Evolutionary conservation across 2,797 vertebrate species (phyloP).

Genomic region (Pseudochaenichthys georgianus): DNA sequence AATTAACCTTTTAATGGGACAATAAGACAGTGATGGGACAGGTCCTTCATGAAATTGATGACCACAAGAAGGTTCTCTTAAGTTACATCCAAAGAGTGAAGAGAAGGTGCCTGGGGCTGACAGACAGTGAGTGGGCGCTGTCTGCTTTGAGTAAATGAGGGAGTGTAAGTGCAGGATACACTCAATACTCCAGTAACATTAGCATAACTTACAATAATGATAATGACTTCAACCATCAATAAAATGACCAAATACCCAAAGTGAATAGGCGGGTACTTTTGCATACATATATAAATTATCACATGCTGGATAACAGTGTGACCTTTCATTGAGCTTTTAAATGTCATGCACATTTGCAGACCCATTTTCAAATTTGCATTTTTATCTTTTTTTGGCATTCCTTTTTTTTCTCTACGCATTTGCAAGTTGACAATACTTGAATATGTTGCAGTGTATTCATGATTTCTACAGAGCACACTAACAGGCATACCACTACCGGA

Average conservation of each 20-base stretch:
- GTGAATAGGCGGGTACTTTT: conserved; percentile 64
- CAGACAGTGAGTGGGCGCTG: conserved; percentile 57
- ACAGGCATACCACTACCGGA: conserved; percentile 92
- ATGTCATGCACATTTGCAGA: conserved; percentile 88
- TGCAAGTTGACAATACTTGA: conserved; percentile 99
- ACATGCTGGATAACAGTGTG: conserved; percentile 86
- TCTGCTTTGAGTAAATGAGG: conserved; percentile 52
- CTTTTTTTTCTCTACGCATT: conserved; percentile 89
- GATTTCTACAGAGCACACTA: conserved; percentile 89
- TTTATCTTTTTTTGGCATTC: conserved; percentile 81
- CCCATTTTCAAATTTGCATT: conserved; percentile 79
- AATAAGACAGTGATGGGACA: conserved; percentile 42
- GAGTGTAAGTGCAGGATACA: conserved; percentile 60
- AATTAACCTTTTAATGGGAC: conserved; percentile 34
- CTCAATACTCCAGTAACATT: conserved; percentile 45
- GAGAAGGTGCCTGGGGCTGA: conserved; percentile 56
- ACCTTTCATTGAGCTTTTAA: conserved; percentile 85
- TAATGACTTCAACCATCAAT: conserved; percentile 55
- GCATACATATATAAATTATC: conserved; percentile 78
- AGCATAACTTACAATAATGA: conserved; percentile 44
- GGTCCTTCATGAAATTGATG: conserved; percentile 38
- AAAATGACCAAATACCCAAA: conserved; percentile 53
- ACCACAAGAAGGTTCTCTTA: conserved; percentile 42
- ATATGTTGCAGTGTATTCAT: conserved; percentile 92
- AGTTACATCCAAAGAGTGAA: conserved; percentile 67